Conservation (phyloP, 2,888 invertebrate genomes). For the Prenolepis imparis region DNA sequence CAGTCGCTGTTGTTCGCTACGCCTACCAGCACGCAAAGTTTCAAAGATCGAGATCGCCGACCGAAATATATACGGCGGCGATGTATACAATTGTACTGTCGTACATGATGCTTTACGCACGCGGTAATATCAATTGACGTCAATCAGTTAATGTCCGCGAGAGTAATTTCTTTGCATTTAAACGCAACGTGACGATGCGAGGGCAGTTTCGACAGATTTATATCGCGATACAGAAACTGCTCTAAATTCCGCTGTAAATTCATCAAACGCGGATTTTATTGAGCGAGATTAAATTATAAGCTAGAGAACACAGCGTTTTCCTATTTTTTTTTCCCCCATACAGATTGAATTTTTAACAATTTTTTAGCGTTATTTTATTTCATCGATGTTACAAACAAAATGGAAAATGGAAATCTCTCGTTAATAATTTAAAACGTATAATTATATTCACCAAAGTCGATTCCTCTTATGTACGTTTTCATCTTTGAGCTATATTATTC, state of each 20-base stretch:
- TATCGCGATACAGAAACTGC: slow-evolving; percentile 19
- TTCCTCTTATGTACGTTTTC: neutral
- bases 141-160: slow-evolving; percentile 75
- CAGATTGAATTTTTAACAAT: neutral
- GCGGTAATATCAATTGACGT: slow-evolving; percentile 77
- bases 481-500: slow-evolving; percentile 35
- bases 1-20: neutral
- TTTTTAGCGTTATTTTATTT: slow-evolving; percentile 6
- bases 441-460: neutral
- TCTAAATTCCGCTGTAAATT: slow-evolving; percentile 23
- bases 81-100: slow-evolving; percentile 19
- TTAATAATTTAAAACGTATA: neutral
- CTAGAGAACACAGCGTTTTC: neutral
- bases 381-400: neutral
- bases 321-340: neutral
- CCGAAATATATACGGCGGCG: neutral
- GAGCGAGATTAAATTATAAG: neutral
- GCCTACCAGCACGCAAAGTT: slow-evolving; percentile 50
- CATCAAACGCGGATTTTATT: slow-evolving; percentile 29
- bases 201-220: slow-evolving; percentile 31
- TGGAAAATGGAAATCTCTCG: neutral
- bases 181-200: slow-evolving; percentile 66
- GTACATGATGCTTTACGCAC: slow-evolving; percentile 40
- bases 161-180: slow-evolving; percentile 79
- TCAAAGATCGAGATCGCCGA: slow-evolving; percentile 57